Percentiles rank a stretch among this genome's conserved stretches.
phyloP scores from a whole-genome alignment of 2,888 invertebrate genomes.

The Eristalis arbustorum region DNA sequence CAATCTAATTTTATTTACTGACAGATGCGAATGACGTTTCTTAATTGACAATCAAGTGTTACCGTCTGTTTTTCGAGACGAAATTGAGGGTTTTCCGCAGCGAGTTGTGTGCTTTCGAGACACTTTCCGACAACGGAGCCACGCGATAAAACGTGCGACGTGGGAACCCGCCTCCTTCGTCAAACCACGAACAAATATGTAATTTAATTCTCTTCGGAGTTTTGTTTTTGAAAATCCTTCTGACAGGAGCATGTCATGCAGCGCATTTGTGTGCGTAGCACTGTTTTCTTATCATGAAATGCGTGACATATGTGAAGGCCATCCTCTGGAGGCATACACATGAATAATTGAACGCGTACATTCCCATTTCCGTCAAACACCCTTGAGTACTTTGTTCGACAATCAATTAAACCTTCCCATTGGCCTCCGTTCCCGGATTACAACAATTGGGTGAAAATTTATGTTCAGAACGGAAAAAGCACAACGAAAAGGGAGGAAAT shows the following conservation, averaged over 20 bases:
- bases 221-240: not conserved
- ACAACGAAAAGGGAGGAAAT: not conserved
- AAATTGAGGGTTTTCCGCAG: not conserved
- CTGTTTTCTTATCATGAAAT: not conserved
- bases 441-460: not conserved
- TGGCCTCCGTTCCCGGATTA: not conserved
- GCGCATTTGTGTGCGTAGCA: not conserved
- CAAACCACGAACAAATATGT: not conserved
- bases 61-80: not conserved
- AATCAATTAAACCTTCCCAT: slow-evolving; percentile 21
- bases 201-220: too few species aligned
- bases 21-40: not conserved
- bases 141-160: too few species aligned
- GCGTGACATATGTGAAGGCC: not conserved
- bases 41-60: not conserved
- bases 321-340: not conserved
- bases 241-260: not conserved
- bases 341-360: not conserved
- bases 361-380: not conserved
- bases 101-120: too few species aligned
- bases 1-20: not conserved
- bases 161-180: not conserved
- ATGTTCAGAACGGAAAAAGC: not conserved
- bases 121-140: too few species aligned
- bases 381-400: slow-evolving; percentile 5